These are phyloP conservation scores for Egretta garzetta DNA, from an alignment of 2,113 vertebrate genomes.

Conservation along the genomic window DNA sequence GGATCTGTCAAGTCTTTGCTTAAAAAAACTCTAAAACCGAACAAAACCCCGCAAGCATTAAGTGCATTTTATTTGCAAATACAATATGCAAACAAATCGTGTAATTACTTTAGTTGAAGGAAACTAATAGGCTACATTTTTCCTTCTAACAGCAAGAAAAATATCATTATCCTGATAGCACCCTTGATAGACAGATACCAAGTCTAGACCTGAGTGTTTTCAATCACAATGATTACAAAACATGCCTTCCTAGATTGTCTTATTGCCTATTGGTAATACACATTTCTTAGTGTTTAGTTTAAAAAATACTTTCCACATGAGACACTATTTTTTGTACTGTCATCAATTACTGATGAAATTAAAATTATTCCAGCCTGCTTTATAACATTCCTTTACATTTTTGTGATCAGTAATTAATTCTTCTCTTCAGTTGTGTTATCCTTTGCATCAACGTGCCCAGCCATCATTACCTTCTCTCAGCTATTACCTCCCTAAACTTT, in stretches of 20 bases:
- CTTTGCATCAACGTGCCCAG: constrained; percentile 43
- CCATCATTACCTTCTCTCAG: constrained; percentile 1
- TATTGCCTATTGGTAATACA: not conserved
- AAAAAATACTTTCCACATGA: not conserved
- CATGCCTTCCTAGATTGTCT: not conserved
- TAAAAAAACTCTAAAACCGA: not conserved
- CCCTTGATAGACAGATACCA: not conserved
- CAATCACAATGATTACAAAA: not conserved
- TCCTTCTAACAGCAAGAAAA: constrained; percentile 26
- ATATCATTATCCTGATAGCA: constrained; percentile 12
- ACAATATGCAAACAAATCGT: not conserved
- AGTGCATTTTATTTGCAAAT: constrained; percentile 33
- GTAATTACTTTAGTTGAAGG: constrained; percentile 6
- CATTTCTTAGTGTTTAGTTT: not conserved
- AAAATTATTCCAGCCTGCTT: not conserved
- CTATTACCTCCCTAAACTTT: constrained; percentile 45
- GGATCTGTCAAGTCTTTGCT: not conserved
- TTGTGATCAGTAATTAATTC: not conserved
- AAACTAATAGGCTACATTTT: not conserved
- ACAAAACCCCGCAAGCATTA: not conserved
- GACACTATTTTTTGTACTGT: not conserved
- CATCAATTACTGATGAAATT: constrained; percentile 15
- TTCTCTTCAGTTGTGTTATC: not conserved
- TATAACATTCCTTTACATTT: not conserved
- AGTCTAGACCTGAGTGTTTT: not conserved